These are phyloP conservation scores for Hybos culiciformis DNA, from an alignment of 2,888 invertebrate genomes.

Conservation along the genomic window DNA sequence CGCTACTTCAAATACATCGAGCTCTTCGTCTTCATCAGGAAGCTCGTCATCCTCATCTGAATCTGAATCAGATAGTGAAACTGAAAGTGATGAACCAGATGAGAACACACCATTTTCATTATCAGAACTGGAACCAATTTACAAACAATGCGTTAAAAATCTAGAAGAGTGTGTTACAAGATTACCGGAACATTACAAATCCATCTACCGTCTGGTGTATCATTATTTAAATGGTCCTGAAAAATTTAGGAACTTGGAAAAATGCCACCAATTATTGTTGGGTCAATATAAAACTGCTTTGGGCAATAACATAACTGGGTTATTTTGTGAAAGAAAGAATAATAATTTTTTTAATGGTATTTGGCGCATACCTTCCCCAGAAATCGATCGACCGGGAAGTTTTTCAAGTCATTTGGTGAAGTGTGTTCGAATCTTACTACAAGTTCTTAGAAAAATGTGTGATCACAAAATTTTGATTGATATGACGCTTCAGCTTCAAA, in stretches of 20 bases:
- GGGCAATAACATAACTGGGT: slow-evolving; percentile 56
- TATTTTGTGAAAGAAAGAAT: slow-evolving; percentile 72
- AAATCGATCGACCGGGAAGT: slow-evolving; percentile 84
- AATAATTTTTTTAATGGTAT: slow-evolving; percentile 86
- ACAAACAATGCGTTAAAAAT: slow-evolving; percentile 57
- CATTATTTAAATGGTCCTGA: slow-evolving; percentile 62
- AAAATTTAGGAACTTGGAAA: slow-evolving; percentile 49
- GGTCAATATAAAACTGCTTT: slow-evolving; percentile 52
- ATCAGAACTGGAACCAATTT: slow-evolving; percentile 38
- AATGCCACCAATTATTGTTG: slow-evolving; percentile 57
- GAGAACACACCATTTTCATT: slow-evolving; percentile 18
- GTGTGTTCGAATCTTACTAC: slow-evolving; percentile 66
- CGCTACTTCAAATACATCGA: slow-evolving; percentile 24
- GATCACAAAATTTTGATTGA: slow-evolving; percentile 71
- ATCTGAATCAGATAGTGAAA: slow-evolving; percentile 38
- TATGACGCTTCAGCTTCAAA: slow-evolving; percentile 61
- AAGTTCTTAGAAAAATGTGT: slow-evolving; percentile 62
- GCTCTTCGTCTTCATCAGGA: slow-evolving; percentile 34
- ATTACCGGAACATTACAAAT: slow-evolving; percentile 87
- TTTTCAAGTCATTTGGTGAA: slow-evolving; percentile 85
- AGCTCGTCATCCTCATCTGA: slow-evolving; percentile 36
- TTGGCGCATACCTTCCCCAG: slow-evolving; percentile 80
- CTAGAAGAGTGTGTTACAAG: slow-evolving; percentile 72
- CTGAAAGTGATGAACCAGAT: slow-evolving; percentile 20
- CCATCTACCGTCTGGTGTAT: slow-evolving; percentile 74